Evolutionary conservation across 2,888 invertebrate genomes (phyloP), one percentile per base, ranked within the genome.

Genomic region (Zygogramma bicolorata): DNA sequence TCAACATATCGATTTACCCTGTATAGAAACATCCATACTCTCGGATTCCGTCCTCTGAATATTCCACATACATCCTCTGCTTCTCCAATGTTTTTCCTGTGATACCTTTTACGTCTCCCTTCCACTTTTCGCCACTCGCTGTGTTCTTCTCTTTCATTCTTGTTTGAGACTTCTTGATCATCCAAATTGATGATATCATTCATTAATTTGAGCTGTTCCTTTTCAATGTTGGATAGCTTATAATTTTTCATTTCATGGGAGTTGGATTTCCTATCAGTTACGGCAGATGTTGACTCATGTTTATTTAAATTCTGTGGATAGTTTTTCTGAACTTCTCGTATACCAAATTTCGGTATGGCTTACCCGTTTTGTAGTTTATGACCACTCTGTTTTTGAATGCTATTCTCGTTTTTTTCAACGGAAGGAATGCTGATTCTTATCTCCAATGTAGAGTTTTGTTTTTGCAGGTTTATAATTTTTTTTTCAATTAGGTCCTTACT

Each of bases 11-110:
- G 5, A 38, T n/a, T 60, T 10, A 60, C 60, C 29, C 60, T 60
- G 60, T 60, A 60, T 29, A 31, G 18, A 38, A 34, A 60, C 38
- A 62, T 25, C 62, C 62, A 62, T 53, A 65, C 53, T 65, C 46
- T 57, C 27, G 29, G 53, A 13, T 65, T 20, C n/a, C 22, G 29
- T 34, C 58, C 65, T 65, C 15, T 42, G 49, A 65, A 49, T 40
- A 49, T 46, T 65, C 25, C 59, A 59, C 31, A 49, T 46, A 15
- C 65, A 46, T 65, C 65, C 18, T 65, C 46, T 42, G 29, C 46
- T 29, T 46, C 29, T 20, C 49, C 46, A 22, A 46, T 65, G 65
- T 46, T 29, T n/a, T n/a, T n/a, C n/a, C n/a, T n/a, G n/a, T n/a
- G n/a, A n/a, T n/a, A n/a, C n/a, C n/a, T n/a, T n/a, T 62, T 59